Evolutionary conservation across 1,140 invertebrate genomes (phyloP).

Genomic region (Chionoecetes opilio): DNA sequence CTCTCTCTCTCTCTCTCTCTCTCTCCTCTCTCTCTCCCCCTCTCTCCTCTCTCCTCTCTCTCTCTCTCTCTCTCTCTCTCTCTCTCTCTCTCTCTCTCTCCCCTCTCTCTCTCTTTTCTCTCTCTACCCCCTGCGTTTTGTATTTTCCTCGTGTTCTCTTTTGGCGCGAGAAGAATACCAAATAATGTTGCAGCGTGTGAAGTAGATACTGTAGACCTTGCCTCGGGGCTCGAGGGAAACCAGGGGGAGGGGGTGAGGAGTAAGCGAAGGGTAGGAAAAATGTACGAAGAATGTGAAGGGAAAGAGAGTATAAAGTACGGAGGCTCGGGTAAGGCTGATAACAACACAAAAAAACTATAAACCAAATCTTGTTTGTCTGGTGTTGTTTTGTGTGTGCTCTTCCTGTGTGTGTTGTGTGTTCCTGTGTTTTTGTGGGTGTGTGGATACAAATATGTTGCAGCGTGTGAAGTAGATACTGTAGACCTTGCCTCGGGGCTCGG

Average conservation of each 20-base stretch:
- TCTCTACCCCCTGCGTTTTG: not conserved
- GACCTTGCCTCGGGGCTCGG: not conserved
- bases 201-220: not conserved
- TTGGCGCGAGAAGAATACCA: not conserved
- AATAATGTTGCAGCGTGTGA: not conserved
- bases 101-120: not conserved
- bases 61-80: slow-evolving; percentile 8
- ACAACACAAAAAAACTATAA: no score
- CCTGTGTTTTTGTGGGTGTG: no score
- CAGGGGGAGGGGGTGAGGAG: not conserved
- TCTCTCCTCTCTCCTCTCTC: not conserved
- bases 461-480: not conserved
- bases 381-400: no score
- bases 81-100: slow-evolving; percentile 8
- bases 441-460: not conserved
- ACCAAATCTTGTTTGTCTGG: no score
- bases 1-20: slow-evolving; percentile 27
- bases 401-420: no score
- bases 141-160: not conserved
- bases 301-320: no score
- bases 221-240: not conserved
- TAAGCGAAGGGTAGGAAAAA: not conserved
- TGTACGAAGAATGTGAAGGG: not conserved
- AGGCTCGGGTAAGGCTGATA: no score
- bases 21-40: slow-evolving; percentile 22